Evolutionary conservation across 2,888 invertebrate genomes (phyloP), one percentile per base, ranked within the genome.

Genomic region (Cryptus viduatorius): DNA sequence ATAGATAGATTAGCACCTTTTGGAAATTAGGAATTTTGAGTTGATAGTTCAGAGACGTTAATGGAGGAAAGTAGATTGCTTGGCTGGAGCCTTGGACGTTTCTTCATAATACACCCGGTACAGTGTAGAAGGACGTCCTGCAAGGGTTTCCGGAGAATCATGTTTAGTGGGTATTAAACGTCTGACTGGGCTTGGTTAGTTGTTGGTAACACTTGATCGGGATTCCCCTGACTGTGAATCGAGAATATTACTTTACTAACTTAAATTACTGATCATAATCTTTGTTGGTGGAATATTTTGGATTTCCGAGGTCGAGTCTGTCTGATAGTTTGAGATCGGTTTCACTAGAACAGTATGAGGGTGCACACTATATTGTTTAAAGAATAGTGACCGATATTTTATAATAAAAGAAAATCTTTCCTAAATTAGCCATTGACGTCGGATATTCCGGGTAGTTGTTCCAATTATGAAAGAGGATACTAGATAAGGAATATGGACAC

Each of bases 21-120:
- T 24, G 72, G 69, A 37, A 56, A 73, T 37, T 65, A 72, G 19
- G 19, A 56, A 56, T 16, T 16, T 24, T 59, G 19, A 42, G 46
- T 14, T 71, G 64, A 19, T 48, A 68, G 69, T 29, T 68, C 48
- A 48, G 59, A 46, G 48, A 69, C 50, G 12, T 69, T 56, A 48
- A 69, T 61, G 61, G 19, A n/a, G 61, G 42, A 71, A 71, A 79
- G 69, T 79, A 16, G 69, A 78, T 59, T 69, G 61, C 69, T 78
- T 31, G 69, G 44, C 44, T 77, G 68, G 77, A 67, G 24, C 69
- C 53, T 78, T 71, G 69, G 19, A 69, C 68, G 69, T 14, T 64
- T 44, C 1, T 61, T 78, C 42, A 7, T 16, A 10, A 4, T 61
- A 59, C 42, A 61, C 59, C 14, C 3, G 12, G 19, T 46, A 29